Base-by-base conservation (phyloP, 2,797 vertebrate genomes). In the Acanthurus tractus region DNA sequence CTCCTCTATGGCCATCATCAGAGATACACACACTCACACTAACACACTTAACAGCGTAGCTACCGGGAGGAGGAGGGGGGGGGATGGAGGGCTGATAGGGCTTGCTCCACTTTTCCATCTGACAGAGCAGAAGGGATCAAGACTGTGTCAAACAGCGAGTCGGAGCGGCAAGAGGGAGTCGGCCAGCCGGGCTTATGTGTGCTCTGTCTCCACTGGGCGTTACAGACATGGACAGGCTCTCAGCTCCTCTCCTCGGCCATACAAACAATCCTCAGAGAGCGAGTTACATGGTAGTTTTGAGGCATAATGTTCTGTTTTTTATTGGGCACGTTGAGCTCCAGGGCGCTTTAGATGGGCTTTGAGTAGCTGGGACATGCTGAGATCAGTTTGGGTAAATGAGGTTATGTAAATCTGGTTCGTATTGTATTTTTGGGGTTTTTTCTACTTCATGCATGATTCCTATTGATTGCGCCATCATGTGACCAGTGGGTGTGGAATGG, bases 71-170 rank as follows among this genome's bases (percentile, higher is more conserved):
- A 29, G 25, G 25, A 4, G 3, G 25, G 25, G 80, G 64, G 76
- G 62, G 66, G 64, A 54, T 36, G 79, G 71, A 68, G 44, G 63
- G 79, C 70, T 81, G 84, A 88, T 76, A 78, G 80, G 71, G 92
- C 86, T 93, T 93, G 91, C 90, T 94, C 91, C 87, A 94, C 91
- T 94, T 94, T 93, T 88, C 91, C 92, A 89, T 93, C 90, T 92
- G 92, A 93, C 90, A 83, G 91, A 92, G 88, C 93, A 91, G 89
- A 91, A 88, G 91, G 91, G 92, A 94, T 94, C 92, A 93, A 90
- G 86, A 85, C 88, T 84, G 81, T 90, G 91, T 92, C 87, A 88
- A 87, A 92, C 89, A 86, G 84, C 48, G 52, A 86, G 84, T 82
- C 87, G 55, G 86, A 57, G 66, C 69, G 42, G 81, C 73, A 71